phyloP scores from a whole-genome alignment of 2,888 invertebrate species.

The Vesta saturnalis region DNA sequence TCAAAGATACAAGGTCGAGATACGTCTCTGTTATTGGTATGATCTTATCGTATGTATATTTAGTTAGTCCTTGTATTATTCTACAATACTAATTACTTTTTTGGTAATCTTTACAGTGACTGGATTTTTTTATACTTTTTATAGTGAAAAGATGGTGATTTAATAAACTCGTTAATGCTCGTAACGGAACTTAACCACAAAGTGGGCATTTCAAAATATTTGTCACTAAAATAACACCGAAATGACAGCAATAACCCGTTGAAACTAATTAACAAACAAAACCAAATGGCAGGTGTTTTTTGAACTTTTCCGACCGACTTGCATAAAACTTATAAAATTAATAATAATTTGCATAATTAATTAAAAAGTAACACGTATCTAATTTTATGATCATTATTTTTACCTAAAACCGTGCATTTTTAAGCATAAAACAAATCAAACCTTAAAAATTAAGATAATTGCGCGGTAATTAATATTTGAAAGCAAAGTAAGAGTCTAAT shows the following conservation, averaged over 20 bases:
- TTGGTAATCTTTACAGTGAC: background rate
- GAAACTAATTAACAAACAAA: constrained; percentile 33
- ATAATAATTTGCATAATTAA: constrained; percentile 40
- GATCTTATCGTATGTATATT: constrained; percentile 41
- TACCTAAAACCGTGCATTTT: too few species aligned
- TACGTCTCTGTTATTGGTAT: constrained; percentile 40
- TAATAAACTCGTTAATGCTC: background rate
- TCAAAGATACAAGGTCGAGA: constrained; percentile 48
- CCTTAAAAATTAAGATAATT: background rate
- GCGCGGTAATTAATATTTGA: background rate
- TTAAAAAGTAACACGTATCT: constrained; percentile 30
- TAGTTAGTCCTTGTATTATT: constrained; percentile 11
- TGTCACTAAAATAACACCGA: constrained; percentile 21
- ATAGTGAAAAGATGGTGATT: background rate
- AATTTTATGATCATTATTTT: background rate
- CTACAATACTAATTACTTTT: background rate
- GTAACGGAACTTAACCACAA: background rate
- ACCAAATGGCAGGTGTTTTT: constrained; percentile 39
- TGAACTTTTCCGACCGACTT: constrained; percentile 36
- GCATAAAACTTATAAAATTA: constrained; percentile 36
- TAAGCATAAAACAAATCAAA: too few species aligned
- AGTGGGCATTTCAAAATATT: background rate
- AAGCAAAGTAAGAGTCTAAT: background rate
- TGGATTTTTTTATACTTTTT: too few species aligned
- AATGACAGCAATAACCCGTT: constrained; percentile 20